Conservation (phyloP, 2,113 vertebrate genomes). For the Planiliza haematocheilus region DNA sequence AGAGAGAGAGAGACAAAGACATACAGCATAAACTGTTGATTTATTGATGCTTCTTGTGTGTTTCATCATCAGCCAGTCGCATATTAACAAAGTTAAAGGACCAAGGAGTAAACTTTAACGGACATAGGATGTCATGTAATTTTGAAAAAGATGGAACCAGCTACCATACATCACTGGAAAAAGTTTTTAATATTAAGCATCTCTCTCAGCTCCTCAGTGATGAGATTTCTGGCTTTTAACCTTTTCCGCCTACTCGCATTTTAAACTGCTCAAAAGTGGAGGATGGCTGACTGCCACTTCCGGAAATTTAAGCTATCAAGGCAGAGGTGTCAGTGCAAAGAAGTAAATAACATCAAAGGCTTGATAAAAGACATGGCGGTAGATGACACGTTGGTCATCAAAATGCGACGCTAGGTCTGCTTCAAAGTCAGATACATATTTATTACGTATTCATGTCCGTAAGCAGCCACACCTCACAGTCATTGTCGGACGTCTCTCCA, state of each 20-base stretch:
- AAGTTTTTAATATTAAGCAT: conserved; percentile 1
- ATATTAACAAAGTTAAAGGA: conserved; percentile 1
- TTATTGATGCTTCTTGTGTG: background rate
- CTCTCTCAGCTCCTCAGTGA: background rate
- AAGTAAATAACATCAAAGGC: conserved; percentile 4
- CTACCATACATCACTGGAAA: background rate
- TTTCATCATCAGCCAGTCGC: conserved; percentile 27
- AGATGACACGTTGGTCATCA: too few species aligned
- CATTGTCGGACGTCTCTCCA: conserved; percentile 78
- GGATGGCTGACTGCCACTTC: conserved; percentile 14
- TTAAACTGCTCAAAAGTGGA: conserved; percentile 22
- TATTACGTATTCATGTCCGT: too few species aligned
- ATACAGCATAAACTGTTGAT: conserved; percentile 44
- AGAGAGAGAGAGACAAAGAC: conserved; percentile 36
- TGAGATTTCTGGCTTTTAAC: conserved; percentile 25
- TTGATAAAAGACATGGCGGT: background rate
- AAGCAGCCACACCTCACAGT: conserved; percentile 77
- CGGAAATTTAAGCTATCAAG: conserved; percentile 1
- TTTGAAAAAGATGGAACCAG: background rate
- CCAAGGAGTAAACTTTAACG: background rate
- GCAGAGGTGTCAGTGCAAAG: too few species aligned
- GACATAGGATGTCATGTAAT: too few species aligned
- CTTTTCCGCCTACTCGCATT: conserved; percentile 40
- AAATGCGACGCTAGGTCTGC: too few species aligned
- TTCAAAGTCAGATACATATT: too few species aligned